phyloP scores from a whole-genome alignment of 2,797 vertebrate genomes.

The Alosa sapidissima region DNA sequence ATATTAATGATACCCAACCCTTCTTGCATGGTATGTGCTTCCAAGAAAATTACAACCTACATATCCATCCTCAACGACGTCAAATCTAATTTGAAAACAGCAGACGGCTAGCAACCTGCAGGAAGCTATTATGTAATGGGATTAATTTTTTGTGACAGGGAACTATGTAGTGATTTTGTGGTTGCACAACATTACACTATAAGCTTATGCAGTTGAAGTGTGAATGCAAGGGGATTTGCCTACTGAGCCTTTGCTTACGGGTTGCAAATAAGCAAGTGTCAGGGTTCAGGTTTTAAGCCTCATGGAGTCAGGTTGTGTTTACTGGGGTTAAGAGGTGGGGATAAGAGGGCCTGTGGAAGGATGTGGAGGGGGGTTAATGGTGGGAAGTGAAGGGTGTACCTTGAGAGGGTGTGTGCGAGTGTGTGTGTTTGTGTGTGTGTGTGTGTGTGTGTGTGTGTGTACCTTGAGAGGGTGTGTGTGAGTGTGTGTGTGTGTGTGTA shows the following conservation, averaged over 20 bases:
- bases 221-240: not conserved
- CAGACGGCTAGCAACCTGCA: too few species aligned
- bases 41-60: too few species aligned
- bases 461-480: slow-evolving; percentile 69
- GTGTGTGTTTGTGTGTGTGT: too few species aligned
- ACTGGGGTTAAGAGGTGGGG: not conserved
- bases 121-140: too few species aligned
- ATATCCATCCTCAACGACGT: too few species aligned
- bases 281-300: not conserved
- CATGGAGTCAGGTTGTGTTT: not conserved
- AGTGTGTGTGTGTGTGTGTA: slow-evolving; percentile 51
- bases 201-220: not conserved
- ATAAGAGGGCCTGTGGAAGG: not conserved
- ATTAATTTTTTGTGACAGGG: not conserved
- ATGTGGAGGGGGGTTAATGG: not conserved
- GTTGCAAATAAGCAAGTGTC: not conserved
- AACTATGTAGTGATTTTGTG: not conserved
- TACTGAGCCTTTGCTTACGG: not conserved
- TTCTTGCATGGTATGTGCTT: too few species aligned
- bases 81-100: too few species aligned
- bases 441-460: not conserved
- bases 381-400: not conserved
- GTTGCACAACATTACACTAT: not conserved
- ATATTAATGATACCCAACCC: too few species aligned
- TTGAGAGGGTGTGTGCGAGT: not conserved